Evolutionary conservation across 1,140 invertebrate species (phyloP).

Genomic region (Dryas iulia): DNA sequence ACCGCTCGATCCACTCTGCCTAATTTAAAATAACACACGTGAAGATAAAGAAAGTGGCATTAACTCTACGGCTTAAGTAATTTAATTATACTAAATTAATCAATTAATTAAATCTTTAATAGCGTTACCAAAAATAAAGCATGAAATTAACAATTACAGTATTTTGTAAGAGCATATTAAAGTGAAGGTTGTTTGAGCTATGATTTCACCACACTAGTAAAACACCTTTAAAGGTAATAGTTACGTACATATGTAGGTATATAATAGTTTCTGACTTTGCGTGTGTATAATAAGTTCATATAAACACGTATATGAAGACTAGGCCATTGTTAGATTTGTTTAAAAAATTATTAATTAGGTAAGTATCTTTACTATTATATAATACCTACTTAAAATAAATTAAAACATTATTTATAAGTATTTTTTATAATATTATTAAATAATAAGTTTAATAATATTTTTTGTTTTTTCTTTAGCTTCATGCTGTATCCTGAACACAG

Average conservation of each 20-base stretch:
- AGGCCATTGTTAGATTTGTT: background rate
- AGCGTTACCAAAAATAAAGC: background rate
- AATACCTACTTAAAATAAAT: no score
- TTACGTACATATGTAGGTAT: no score
- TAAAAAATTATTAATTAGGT: background rate
- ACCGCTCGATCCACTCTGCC: background rate
- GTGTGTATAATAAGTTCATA: background rate
- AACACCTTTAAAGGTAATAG: background rate
- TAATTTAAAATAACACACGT: no score
- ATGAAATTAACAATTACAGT: background rate
- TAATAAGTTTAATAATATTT: no score
- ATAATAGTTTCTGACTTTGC: background rate
- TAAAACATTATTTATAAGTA: no score
- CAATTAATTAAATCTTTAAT: background rate
- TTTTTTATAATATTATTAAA: no score
- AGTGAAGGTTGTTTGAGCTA: conserved; percentile 2
- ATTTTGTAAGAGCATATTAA: conserved; percentile 2
- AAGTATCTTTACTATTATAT: no score
- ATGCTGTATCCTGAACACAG: no score
- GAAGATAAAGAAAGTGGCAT: background rate
- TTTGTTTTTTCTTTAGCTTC: no score
- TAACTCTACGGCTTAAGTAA: background rate
- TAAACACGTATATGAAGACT: background rate
- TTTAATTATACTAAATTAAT: conserved; percentile 36
- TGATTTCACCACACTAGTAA: background rate